phyloP scores from a whole-genome alignment of 2,113 vertebrate genomes.

The Neofelis nebulosa region DNA sequence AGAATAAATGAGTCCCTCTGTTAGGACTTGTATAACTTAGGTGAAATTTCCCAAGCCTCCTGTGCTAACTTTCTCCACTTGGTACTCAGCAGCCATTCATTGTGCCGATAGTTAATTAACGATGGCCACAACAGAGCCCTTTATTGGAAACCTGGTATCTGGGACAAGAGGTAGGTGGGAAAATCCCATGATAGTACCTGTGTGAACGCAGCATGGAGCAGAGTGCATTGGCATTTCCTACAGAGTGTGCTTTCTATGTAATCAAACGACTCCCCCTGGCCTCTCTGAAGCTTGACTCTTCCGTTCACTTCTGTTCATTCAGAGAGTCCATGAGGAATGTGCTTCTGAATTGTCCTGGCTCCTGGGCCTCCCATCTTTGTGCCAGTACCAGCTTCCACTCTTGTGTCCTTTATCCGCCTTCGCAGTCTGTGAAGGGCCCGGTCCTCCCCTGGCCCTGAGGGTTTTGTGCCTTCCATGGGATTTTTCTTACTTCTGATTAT shows the following conservation, averaged over 20 bases:
- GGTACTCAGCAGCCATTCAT: neutral
- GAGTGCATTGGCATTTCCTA: conserved; percentile 40
- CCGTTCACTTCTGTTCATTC: conserved; percentile 41
- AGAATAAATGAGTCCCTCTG: neutral
- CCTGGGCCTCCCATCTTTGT: neutral
- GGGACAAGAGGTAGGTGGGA: neutral
- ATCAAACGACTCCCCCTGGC: neutral
- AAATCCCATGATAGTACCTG: neutral
- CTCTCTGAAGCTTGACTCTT: conserved; percentile 7
- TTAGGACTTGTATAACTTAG: neutral
- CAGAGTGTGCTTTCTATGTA: neutral
- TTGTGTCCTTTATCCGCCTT: conserved; percentile 53
- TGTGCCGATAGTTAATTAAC: conserved; percentile 46
- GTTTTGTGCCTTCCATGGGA: neutral
- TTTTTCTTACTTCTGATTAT: conserved; percentile 29
- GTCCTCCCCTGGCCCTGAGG: neutral
- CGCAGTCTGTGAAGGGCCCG: conserved; percentile 12
- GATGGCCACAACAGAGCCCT: neutral
- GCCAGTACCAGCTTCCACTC: conserved; percentile 37
- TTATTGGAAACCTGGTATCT: conserved; percentile 44
- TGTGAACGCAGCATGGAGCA: fast-evolving
- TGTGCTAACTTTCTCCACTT: neutral
- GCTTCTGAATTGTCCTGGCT: neutral
- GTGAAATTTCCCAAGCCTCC: neutral
- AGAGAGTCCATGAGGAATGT: neutral